Evolutionary conservation across 1,140 invertebrate genomes (phyloP), one percentile per base, ranked within the genome.

Genomic region (Oscheius sp.): DNA sequence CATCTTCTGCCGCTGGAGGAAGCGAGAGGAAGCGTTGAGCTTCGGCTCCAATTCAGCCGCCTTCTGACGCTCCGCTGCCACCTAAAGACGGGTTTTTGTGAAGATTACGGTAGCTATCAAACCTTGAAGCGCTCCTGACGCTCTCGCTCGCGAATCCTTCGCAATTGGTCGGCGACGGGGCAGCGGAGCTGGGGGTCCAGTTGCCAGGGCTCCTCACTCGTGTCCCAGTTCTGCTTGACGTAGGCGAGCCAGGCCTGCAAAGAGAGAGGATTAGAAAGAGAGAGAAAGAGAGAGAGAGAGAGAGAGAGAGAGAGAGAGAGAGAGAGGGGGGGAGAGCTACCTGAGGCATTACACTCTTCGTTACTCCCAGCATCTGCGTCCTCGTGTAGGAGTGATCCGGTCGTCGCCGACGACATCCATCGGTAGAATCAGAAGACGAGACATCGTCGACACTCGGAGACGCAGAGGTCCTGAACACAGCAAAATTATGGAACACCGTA

Each of bases 201-300:
- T 3, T 58, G 64, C 34, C 34, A 74, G 38, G 72, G 72, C 20
- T 74, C 72, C 13, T 67, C 72, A 10, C n/a, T 18, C 1, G 59
- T 62, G 31, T 74, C 38, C 65, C 65, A 74, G 28, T 68, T 68
- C n/a, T 46, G n/a, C 38, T 67, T 68, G 2, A 61, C 55, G 29
- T 74, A 74, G 13, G 29, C 36, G 10, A 62, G 34, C 72, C 72
- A 74, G 29, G n/a, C n/a, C n/a, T n/a, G n/a, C n/a, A n/a, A n/a
- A n/a, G n/a, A n/a, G n/a, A n/a, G n/a, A n/a, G n/a, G n/a, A n/a
- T n/a, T n/a, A n/a, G n/a, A n/a, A n/a, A n/a, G n/a, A n/a, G n/a
- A n/a, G n/a, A n/a, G n/a, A n/a, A n/a, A n/a, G n/a, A n/a, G n/a
- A n/a, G n/a, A n/a, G n/a, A n/a, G n/a, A n/a, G n/a, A n/a, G n/a